Evolutionary conservation across 37 sponge, comb jelly and placozoan species (phyloP), one percentile per base, ranked within the genome.

Genomic region (Spongilla lacustris): DNA sequence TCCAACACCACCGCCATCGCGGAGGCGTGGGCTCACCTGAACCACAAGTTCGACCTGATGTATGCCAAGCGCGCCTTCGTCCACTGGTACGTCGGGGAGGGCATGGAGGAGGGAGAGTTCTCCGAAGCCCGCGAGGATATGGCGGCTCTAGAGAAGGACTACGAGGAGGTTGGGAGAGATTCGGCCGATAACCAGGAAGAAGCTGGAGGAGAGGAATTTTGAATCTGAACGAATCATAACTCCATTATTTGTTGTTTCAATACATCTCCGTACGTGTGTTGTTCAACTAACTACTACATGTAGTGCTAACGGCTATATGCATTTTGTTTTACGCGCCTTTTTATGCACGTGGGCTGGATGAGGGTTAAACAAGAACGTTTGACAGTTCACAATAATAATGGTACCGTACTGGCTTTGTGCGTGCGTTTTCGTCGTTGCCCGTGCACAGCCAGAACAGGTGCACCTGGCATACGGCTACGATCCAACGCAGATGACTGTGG

Each of bases 61-160:
- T 98, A 98, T 78, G 93, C 95, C 88, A 98, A 98, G 91, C 86
- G 98, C 49, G 98, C 98, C 76, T 98, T 98, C 77, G 98, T 98
- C 68, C 98, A 98, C 86, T 98, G 98, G 98, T 98, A 98, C 68
- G 98, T 97, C 23, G 98, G 98, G 77, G 98, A 98, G 76, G 98
- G 98, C 21, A 98, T 98, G 98, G 98, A 98, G 72, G 98, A 98
- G 76, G 98, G 98, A 86, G 98, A 98, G 90, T 98, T 98, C 87
- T 83, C 94, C 22, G 98, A 98, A 79, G 98, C 98, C 66, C 94
- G 98, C 80, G 98, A 96, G 73, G 96, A 98, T 83, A 81, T 97
- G 70, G 97, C 97, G 79, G 94, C 94, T 32, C 94, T 97, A 50
- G 97, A 97, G 93, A 93, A 94, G 84, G 97, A 96, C 76, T 96